phyloP scores from a whole-genome alignment of 2,888 invertebrate species.

The Fissipunctia ypsillon region DNA sequence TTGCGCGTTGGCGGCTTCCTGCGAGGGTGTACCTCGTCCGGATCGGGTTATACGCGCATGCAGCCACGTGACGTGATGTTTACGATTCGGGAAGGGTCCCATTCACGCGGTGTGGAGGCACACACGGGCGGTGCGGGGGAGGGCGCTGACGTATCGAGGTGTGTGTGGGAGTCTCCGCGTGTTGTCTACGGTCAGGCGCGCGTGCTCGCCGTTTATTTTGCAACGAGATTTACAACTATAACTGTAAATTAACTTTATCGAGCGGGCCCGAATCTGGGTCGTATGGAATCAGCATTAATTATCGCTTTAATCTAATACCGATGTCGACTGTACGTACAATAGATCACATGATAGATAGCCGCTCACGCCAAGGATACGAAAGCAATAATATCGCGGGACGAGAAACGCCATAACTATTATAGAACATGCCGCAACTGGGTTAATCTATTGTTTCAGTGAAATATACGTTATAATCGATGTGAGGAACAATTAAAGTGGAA shows the following conservation, averaged over 20 bases:
- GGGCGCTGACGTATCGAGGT: constrained; percentile 68
- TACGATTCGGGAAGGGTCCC: constrained; percentile 77
- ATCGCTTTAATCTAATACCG: constrained; percentile 89
- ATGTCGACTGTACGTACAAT: constrained; percentile 88
- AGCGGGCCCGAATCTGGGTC: constrained; percentile 89
- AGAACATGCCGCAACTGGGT: constrained; percentile 81
- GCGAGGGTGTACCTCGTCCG: constrained; percentile 52
- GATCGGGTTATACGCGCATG: constrained; percentile 76
- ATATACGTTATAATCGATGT: constrained; percentile 82
- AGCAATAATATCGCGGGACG: constrained; percentile 79
- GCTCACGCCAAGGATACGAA: constrained; percentile 88
- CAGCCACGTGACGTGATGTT: constrained; percentile 80
- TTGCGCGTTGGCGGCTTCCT: constrained; percentile 60
- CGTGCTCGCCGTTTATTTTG: constrained; percentile 88
- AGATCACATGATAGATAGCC: constrained; percentile 90
- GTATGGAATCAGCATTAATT: constrained; percentile 91
- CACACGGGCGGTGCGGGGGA: constrained; percentile 61
- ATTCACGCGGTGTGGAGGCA: constrained; percentile 76
- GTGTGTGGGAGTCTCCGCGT: constrained; percentile 86
- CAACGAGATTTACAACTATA: constrained; percentile 90
- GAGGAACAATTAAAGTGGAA: constrained; percentile 86
- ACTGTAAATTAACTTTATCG: constrained; percentile 90
- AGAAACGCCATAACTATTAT: constrained; percentile 78
- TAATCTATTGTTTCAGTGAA: constrained; percentile 87
- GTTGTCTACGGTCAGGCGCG: constrained; percentile 88